Percentiles rank a stretch among this genome's conserved stretches.
Evolutionary conservation across 2,888 invertebrate species (phyloP).

Genomic region (Drosophila neotestacea): DNA sequence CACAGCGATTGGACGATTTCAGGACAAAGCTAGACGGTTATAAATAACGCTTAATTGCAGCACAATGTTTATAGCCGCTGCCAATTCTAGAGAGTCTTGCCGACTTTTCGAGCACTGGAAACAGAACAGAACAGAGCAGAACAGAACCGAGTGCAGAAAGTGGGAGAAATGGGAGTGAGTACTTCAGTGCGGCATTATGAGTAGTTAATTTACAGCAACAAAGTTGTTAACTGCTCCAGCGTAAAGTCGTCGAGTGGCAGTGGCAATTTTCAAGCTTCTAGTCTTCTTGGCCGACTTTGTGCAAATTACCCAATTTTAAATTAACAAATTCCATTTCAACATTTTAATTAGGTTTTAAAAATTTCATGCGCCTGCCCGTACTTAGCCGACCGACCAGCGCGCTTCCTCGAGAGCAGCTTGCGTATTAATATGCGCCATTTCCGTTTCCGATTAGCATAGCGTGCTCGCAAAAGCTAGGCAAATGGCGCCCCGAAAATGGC

Average conservation of each 20-base stretch:
- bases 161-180: background rate
- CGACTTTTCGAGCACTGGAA: conserved; percentile 43
- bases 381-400: conserved; percentile 54
- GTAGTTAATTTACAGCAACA: conserved; percentile 79
- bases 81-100: conserved; percentile 69
- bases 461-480: conserved; percentile 49
- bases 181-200: conserved; percentile 68
- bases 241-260: conserved; percentile 32
- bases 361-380: conserved; percentile 71
- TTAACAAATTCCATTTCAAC: conserved; percentile 82
- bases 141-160: conserved; percentile 6
- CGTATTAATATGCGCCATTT: conserved; percentile 82
- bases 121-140: conserved; percentile 16
- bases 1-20: conserved; percentile 36
- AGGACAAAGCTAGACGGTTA: conserved; percentile 73
- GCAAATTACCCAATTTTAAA: conserved; percentile 79
- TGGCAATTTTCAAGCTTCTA: conserved; percentile 27
- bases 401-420: conserved; percentile 77
- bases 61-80: conserved; percentile 70
- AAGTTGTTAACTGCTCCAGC: conserved; percentile 72
- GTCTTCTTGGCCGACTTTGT: conserved; percentile 49
- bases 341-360: conserved; percentile 82
- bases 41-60: conserved; percentile 84
- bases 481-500: conserved; percentile 68
- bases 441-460: conserved; percentile 82